These are phyloP conservation scores for Tragelaphus scriptus DNA, from an alignment of 2,113 vertebrate species.

Conservation along the genomic window DNA sequence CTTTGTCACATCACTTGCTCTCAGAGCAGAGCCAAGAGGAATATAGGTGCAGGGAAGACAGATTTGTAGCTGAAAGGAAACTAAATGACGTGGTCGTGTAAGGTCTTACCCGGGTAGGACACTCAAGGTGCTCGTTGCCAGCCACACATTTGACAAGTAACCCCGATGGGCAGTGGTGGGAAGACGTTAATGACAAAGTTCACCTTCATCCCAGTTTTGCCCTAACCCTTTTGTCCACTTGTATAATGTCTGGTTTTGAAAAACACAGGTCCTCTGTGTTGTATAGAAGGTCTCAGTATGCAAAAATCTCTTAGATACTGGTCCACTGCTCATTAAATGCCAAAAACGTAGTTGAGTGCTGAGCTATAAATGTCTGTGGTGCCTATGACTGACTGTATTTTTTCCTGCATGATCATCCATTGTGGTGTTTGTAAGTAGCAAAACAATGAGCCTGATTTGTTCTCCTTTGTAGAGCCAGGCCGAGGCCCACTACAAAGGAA, in stretches of 20 bases:
- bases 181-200: not conserved
- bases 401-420: slow-evolving; percentile 75
- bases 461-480: slow-evolving; percentile 98
- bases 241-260: not conserved
- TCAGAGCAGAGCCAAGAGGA: not conserved
- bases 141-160: not conserved
- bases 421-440: slow-evolving; percentile 74
- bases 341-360: not conserved
- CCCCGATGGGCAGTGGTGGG: not conserved
- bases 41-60: not conserved
- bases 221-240: not conserved
- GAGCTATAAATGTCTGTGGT: slow-evolving; percentile 66
- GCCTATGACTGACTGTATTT: slow-evolving; percentile 83
- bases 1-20: not conserved
- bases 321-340: not conserved
- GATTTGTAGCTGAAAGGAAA: not conserved
- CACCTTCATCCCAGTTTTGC: not conserved
- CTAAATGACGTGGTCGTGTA: not conserved
- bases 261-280: not conserved
- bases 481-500: slow-evolving; percentile 98
- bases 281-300: not conserved
- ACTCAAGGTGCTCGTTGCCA: not conserved
- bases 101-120: not conserved
- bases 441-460: slow-evolving; percentile 90
- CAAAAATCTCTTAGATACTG: not conserved